A percentile compares a stretch with the other conserved stretches of the same genome.
Evolutionary conservation across 2,888 invertebrate species (phyloP).

Genomic region (Odontocolon sp.): DNA sequence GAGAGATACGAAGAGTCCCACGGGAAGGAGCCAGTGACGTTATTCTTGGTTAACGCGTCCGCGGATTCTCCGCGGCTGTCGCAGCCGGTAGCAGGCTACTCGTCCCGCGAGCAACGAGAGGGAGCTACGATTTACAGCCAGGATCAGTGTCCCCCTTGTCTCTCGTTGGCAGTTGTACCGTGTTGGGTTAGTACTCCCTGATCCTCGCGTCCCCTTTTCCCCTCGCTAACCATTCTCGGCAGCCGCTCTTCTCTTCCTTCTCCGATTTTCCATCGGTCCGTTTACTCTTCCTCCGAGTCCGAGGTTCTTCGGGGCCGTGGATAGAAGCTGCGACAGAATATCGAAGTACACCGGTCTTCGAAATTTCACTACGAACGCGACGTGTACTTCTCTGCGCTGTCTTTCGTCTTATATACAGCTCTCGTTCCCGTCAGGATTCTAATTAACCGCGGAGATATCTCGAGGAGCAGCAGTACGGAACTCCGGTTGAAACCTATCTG

Average conservation of each 20-base stretch:
- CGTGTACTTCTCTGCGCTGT: slow-evolving; percentile 30
- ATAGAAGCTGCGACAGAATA: slow-evolving; percentile 35
- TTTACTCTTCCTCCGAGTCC: slow-evolving; percentile 31
- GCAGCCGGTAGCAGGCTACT: too few relatives aligned
- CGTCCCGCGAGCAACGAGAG: too few relatives aligned
- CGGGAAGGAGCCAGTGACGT: slow-evolving; percentile 59
- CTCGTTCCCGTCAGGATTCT: slow-evolving; percentile 46
- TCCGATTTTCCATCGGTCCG: too few relatives aligned
- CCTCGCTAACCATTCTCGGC: slow-evolving; percentile 6
- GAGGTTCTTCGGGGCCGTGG: slow-evolving; percentile 19
- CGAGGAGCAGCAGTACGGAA: slow-evolving; percentile 15
- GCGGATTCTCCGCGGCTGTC: slow-evolving; percentile 56
- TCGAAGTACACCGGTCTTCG: too few relatives aligned
- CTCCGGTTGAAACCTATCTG: slow-evolving; percentile 35
- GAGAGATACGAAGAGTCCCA: slow-evolving; percentile 49
- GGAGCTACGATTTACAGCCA: slow-evolving; percentile 67
- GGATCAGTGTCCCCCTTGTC: slow-evolving; percentile 66
- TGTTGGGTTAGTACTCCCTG: slow-evolving; percentile 61
- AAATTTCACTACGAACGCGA: too few relatives aligned
- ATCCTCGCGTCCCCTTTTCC: slow-evolving; percentile 64
- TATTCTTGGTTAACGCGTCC: slow-evolving; percentile 68
- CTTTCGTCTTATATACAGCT: too few relatives aligned
- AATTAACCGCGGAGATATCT: slow-evolving; percentile 44
- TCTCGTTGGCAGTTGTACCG: slow-evolving; percentile 61
- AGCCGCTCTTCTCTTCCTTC: slow-evolving; percentile 46